phyloP scores from a whole-genome alignment of 2,113 vertebrate species.

The Mormoops blainvillei region DNA sequence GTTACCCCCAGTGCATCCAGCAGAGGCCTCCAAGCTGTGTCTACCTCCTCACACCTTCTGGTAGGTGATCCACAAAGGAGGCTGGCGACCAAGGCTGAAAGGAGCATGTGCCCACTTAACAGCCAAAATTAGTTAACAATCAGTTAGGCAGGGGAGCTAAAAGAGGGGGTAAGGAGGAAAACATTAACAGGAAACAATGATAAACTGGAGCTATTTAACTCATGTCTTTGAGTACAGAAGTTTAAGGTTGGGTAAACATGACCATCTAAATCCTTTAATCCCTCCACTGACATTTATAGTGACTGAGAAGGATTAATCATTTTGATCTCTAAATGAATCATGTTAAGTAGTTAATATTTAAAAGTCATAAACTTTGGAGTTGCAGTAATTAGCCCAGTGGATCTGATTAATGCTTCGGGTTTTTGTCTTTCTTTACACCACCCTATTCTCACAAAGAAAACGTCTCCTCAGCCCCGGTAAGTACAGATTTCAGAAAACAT shows the following conservation, averaged over 20 bases:
- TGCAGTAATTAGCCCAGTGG: slow-evolving; percentile 68
- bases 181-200: slow-evolving; percentile 56
- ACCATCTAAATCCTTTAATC: slow-evolving; percentile 78
- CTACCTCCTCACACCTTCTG: slow-evolving; percentile 48
- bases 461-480: slow-evolving; percentile 32
- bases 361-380: slow-evolving; percentile 79
- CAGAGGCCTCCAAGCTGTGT: slow-evolving; percentile 50
- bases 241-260: slow-evolving; percentile 77
- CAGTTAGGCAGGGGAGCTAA: slow-evolving; percentile 47
- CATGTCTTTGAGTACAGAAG: slow-evolving; percentile 66
- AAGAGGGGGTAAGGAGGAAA: slow-evolving; percentile 38
- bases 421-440: slow-evolving; percentile 68
- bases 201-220: slow-evolving; percentile 73
- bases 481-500: background rate
- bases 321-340: slow-evolving; percentile 77
- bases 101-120: slow-evolving; percentile 33
- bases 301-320: slow-evolving; percentile 77
- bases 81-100: slow-evolving; percentile 24
- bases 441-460: background rate
- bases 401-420: slow-evolving; percentile 67
- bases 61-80: slow-evolving; percentile 60
- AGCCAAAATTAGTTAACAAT: slow-evolving; percentile 61
- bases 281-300: slow-evolving; percentile 75
- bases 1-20: slow-evolving; percentile 61
- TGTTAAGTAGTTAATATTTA: slow-evolving; percentile 79